Base-by-base conservation (phyloP, 1,140 invertebrate species). In the Aphaenogaster floridana region DNA sequence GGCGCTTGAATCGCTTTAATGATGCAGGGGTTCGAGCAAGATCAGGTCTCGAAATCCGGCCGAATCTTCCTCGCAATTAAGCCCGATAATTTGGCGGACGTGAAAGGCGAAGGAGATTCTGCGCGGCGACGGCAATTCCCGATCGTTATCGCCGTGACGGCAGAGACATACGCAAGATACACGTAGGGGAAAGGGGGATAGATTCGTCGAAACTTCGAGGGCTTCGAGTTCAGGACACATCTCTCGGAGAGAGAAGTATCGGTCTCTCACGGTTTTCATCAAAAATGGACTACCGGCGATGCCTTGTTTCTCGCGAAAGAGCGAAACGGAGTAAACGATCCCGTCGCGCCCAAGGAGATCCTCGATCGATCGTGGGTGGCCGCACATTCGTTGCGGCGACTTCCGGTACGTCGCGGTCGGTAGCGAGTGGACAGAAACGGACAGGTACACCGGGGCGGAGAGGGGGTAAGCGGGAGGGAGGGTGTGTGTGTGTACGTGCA, bases 331-430 rank as follows among this genome's bases (percentile, higher is more conserved):
- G 39, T 39, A 50, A 84, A 84, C 45, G 28, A 74, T 83, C 17
- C 36, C 28, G 66, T 83, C 68, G 28, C 45, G 13, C 39, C 68
- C 52, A 59, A 42, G 45, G 61, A 59, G 88, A 90, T 86, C 48
- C 66, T 74, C 77, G 69, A 81, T 90, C 61, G 88, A 86, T 69
- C 69, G 61, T 86, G 54, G 63, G 54, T 80, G 76, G 83, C 50
- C 87, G 87, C 71, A 48, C 59, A 52, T 89, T 89, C 83, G 85
- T 69, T 61, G 54, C 48, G 36, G 50, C 61, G 74, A 90, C 74
- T 88, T 90, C 74, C 80, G 85, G 63, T 54, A 59, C 39, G 64
- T 64, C 59, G 36, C n/a, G 21, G 61, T 77, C 86, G 42, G 36
- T 17, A 61, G 59, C 42, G 71, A 48, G 42, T 42, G 59, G 57